Conservation (phyloP, 2,113 vertebrate species). For the Zootoca vivipara region DNA sequence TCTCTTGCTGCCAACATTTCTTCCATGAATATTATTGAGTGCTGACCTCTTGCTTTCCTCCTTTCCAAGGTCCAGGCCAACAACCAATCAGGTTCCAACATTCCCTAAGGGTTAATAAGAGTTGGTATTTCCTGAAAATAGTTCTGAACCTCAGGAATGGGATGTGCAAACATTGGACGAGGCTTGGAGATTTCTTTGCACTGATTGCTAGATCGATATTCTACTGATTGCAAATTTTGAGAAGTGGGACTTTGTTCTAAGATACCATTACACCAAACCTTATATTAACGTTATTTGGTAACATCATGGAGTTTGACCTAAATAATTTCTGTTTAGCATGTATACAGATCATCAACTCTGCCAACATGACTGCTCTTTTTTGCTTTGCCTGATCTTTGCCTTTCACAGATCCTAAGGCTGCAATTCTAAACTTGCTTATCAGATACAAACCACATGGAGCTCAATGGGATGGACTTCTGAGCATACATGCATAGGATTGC, state of each 20-base stretch:
- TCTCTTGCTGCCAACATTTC: neutral
- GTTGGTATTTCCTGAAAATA: neutral
- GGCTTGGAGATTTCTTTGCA: neutral
- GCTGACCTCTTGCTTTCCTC: neutral
- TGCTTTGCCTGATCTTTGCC: neutral
- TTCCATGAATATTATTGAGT: neutral
- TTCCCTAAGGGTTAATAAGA: neutral
- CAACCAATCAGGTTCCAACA: neutral
- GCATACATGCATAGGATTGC: neutral
- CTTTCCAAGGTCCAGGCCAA: neutral
- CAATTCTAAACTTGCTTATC: neutral
- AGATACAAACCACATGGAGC: neutral
- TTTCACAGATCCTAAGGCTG: neutral
- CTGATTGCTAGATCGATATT: neutral
- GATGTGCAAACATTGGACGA: neutral
- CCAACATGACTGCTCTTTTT: neutral
- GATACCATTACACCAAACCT: too few relatives aligned
- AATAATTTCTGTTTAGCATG: neutral
- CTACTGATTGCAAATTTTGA: neutral
- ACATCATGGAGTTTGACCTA: neutral
- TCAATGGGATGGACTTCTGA: neutral
- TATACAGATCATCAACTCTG: neutral
- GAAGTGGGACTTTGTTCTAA: neutral
- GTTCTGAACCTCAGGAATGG: neutral
- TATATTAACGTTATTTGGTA: neutral